Evolutionary conservation across 2,113 vertebrate genomes (phyloP).

Genomic region (Archocentrus centrarchus): DNA sequence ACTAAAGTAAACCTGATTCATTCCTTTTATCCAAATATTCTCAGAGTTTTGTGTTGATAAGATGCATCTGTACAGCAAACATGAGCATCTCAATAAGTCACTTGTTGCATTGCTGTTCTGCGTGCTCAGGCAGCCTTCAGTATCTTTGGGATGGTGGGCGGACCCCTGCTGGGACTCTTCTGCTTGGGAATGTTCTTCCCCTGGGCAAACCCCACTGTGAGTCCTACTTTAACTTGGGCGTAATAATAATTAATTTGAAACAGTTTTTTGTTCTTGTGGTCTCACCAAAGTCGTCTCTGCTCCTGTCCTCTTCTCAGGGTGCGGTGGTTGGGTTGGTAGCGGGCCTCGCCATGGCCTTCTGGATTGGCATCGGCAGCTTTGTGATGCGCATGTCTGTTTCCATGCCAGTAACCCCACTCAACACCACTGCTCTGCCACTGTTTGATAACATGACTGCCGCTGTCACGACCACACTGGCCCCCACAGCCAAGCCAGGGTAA

Average conservation of each 20-base stretch:
- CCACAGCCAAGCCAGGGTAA: constrained; percentile 75
- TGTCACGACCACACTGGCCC: constrained; percentile 70
- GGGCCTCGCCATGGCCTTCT: constrained; percentile 93
- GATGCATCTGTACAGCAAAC: neutral
- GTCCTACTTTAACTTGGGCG: constrained; percentile 46
- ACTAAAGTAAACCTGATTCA: too few species aligned
- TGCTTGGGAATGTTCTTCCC: constrained; percentile 97
- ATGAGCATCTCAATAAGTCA: neutral
- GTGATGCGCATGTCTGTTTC: constrained; percentile 33
- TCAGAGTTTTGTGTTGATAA: neutral
- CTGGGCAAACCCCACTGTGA: constrained; percentile 91
- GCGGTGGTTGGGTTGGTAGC: constrained; percentile 85
- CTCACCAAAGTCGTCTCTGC: neutral
- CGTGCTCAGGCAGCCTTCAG: constrained; percentile 90
- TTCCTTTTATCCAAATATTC: too few species aligned
- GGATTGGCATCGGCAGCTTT: constrained; percentile 92
- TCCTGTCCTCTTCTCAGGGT: constrained; percentile 78
- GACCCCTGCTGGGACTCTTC: constrained; percentile 92
- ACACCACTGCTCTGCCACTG: constrained; percentile 56
- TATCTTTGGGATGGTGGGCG: constrained; percentile 98
- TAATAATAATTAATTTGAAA: neutral
- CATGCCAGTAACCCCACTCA: constrained; percentile 17
- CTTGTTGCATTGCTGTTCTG: neutral
- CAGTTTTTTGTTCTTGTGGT: neutral
- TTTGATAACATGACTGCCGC: constrained; percentile 76